A percentile compares a stretch with the other conserved stretches of the same genome.
phyloP scores from a whole-genome alignment of 2,888 invertebrate species.

The Dastarcus helophoroides region DNA sequence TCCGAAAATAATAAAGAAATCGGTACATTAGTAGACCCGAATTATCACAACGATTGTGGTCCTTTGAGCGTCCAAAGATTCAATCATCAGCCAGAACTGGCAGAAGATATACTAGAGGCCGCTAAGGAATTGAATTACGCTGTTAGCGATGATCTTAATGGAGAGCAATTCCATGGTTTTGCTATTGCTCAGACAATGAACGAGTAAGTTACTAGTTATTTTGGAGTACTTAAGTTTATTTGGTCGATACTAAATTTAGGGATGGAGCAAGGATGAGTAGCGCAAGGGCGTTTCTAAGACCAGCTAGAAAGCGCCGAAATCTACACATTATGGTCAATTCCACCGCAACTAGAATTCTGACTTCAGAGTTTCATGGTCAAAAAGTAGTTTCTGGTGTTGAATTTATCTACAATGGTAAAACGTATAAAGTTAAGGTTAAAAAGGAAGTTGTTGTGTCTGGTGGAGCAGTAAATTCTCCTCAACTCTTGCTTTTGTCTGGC shows the following conservation, averaged over 20 bases:
- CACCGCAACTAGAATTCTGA: constrained; percentile 45
- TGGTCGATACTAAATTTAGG: constrained; percentile 25
- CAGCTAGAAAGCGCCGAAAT: constrained; percentile 45
- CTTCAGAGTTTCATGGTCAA: constrained; percentile 34
- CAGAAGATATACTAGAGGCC: constrained; percentile 50
- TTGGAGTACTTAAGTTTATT: background rate
- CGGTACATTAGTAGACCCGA: constrained; percentile 44
- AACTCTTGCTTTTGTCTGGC: constrained; percentile 54
- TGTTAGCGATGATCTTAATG: constrained; percentile 52
- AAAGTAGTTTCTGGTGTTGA: constrained; percentile 49
- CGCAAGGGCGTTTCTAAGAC: constrained; percentile 50
- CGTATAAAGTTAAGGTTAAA: constrained; percentile 38
- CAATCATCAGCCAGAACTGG: constrained; percentile 49
- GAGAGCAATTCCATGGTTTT: constrained; percentile 50
- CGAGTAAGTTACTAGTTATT: constrained; percentile 35
- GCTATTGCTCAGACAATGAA: constrained; percentile 52
- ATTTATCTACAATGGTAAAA: constrained; percentile 43
- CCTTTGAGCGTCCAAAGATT: constrained; percentile 52
- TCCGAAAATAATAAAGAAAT: constrained; percentile 58
- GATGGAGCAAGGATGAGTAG: constrained; percentile 50
- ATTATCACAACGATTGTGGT: constrained; percentile 51
- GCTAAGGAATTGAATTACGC: constrained; percentile 51
- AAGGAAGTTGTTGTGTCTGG: constrained; percentile 51
- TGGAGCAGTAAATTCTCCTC: constrained; percentile 56
- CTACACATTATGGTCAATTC: constrained; percentile 52